Evolutionary conservation across 2,797 vertebrate genomes (phyloP), one percentile per base, ranked within the genome.

Genomic region (Myotis findleyi): DNA sequence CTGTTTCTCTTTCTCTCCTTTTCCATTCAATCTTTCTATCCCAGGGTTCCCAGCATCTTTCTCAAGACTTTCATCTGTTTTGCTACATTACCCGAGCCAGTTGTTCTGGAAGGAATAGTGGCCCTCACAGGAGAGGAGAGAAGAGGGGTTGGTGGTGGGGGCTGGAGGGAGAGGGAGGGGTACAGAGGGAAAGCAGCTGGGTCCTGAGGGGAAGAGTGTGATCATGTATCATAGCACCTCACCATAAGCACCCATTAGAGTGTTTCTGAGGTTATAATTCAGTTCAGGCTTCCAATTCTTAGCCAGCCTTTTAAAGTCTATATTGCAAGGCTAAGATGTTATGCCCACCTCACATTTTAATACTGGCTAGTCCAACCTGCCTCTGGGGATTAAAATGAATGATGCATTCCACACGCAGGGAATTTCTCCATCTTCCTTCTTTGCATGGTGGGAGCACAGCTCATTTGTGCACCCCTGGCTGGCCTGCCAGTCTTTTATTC

Each of bases 351-450:
- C 30, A 55, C 25, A 11, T 85, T 91, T 72, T 86, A 91, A 75
- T n/a, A 25, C 66, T 17, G 25, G 20, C 25, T 55, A 30, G 17
- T 55, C 62, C 49, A 69, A n/a, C 36, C 69, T 89, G 69, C 59
- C 49, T 44, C 33, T 30, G 75, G 71, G 44, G 47, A 55, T 91
- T 73, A 44, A 77, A 93, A 96, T 55, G 79, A 92, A 84, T n/a
- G 69, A 14, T 17, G 68, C 20, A 36, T 92, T 87, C 51, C 53
- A n/a, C 49, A 57, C 0, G 18, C 23, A 41, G 51, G 0, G 3
- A 79, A 36, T n/a, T 11, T 71, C 49, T 80, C 72, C 53, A 17
- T 5, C 71, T 73, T 89, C 57, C 75, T 68, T 27, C 87, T 73
- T 77, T 23, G 72, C 81, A 4, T 0, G 5, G 64, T 55, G 27